phyloP scores from a whole-genome alignment of 2,113 vertebrate genomes.

The Mesembrinibis cayennensis region DNA sequence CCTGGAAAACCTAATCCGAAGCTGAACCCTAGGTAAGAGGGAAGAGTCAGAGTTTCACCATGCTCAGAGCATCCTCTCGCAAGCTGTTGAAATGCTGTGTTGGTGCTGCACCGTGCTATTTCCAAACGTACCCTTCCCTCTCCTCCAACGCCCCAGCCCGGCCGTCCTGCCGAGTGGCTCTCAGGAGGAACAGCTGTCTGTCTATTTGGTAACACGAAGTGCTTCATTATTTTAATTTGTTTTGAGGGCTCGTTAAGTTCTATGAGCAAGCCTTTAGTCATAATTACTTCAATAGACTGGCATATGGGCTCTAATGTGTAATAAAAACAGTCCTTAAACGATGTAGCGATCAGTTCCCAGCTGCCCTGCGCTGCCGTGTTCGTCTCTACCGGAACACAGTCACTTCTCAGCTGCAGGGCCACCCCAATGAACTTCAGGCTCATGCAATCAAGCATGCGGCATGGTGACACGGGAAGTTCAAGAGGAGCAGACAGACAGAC shows the following conservation, averaged over 20 bases:
- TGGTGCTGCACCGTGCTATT: not conserved
- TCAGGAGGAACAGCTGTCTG: conserved; percentile 1
- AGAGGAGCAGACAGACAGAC: not conserved
- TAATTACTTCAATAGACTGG: conserved; percentile 52
- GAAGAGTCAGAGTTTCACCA: accelerated
- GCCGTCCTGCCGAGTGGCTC: not conserved
- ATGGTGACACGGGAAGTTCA: not conserved
- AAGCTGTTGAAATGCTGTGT: not conserved
- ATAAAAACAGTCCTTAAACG: not conserved
- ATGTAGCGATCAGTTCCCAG: not conserved
- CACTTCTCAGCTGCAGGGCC: not conserved
- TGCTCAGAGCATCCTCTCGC: not conserved
- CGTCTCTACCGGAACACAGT: not conserved
- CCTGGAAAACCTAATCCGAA: not conserved
- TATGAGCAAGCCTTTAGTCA: conserved; percentile 53
- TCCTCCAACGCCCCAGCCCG: not conserved
- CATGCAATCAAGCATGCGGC: accelerated
- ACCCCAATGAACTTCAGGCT: not conserved
- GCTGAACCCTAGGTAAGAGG: not conserved
- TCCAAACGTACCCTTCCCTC: not conserved
- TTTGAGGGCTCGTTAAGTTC: conserved; percentile 43
- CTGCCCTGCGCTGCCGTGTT: not conserved
- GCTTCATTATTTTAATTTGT: conserved; percentile 54
- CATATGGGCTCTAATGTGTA: conserved; percentile 29
- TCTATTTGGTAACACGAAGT: not conserved